Conservation (phyloP, 2,113 vertebrate genomes). For the Sphyrna mokarran region DNA sequence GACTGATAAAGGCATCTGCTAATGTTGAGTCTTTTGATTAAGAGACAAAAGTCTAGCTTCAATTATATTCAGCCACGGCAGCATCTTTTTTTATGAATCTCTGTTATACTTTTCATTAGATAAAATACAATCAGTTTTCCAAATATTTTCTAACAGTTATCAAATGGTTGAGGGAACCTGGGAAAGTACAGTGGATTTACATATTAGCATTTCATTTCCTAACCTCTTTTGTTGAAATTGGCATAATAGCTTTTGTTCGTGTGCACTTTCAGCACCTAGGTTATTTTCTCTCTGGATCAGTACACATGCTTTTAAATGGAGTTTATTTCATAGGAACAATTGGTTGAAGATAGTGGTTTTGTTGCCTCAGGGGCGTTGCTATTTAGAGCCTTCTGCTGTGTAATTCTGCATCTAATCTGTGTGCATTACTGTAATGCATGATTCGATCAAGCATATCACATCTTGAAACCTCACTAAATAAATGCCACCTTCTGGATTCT, state of each 20-base stretch:
- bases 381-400: conserved; percentile 17
- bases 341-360: not conserved
- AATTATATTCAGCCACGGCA: not conserved
- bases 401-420: conserved; percentile 16
- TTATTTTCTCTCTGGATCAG: not conserved
- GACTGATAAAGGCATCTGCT: not conserved
- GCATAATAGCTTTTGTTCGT: not conserved
- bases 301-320: not conserved
- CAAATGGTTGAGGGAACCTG: not conserved
- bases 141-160: not conserved
- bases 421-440: not conserved
- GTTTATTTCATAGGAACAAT: not conserved
- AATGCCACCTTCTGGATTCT: conserved; percentile 37
- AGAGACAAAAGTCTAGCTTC: not conserved
- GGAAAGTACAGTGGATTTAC: not conserved
- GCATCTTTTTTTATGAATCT: not conserved
- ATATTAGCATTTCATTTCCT: not conserved
- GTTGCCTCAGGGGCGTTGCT: not conserved
- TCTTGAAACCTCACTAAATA: conserved; percentile 23
- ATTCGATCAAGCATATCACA: conserved; percentile 3
- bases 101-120: not conserved
- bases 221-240: not conserved
- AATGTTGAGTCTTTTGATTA: not conserved
- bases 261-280: not conserved
- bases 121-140: not conserved